These are phyloP conservation scores for Vanessa cardui DNA, from an alignment of 2,888 invertebrate species.

Conservation along the genomic window DNA sequence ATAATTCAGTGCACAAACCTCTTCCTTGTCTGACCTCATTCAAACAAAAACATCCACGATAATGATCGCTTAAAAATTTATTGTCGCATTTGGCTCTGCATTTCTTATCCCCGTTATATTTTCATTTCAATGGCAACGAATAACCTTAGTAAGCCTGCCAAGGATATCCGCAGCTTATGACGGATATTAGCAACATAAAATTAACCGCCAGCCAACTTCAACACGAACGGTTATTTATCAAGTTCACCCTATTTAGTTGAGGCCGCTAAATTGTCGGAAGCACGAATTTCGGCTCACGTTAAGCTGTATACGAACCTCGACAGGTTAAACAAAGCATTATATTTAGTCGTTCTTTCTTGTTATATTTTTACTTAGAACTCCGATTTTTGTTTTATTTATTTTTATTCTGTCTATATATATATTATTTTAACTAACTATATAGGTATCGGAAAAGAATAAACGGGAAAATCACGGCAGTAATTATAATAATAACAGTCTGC, in stretches of 20 bases:
- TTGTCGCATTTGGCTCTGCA: conserved; percentile 58
- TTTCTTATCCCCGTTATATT: conserved; percentile 50
- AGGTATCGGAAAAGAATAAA: too few relatives aligned
- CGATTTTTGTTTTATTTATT: too few relatives aligned
- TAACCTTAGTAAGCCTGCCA: conserved; percentile 53
- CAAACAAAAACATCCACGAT: conserved; percentile 1
- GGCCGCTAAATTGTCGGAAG: conserved; percentile 47
- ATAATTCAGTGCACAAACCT: too few relatives aligned
- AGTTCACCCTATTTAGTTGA: conserved; percentile 45
- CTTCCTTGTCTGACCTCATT: neutral
- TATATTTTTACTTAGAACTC: too few relatives aligned
- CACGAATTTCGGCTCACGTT: conserved; percentile 33
- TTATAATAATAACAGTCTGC: too few relatives aligned
- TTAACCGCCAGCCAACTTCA: conserved; percentile 36
- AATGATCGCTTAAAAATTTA: conserved; percentile 46
- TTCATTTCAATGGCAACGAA: conserved; percentile 45
- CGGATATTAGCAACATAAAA: conserved; percentile 42
- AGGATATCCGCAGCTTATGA: conserved; percentile 49
- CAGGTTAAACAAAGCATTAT: conserved; percentile 15
- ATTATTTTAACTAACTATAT: too few relatives aligned
- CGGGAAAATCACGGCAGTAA: too few relatives aligned
- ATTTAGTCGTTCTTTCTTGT: neutral
- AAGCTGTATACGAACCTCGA: conserved; percentile 12
- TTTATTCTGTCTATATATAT: too few relatives aligned
- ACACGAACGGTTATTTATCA: conserved; percentile 47